Percentiles rank a stretch among this genome's conserved stretches.
Evolutionary conservation across 2,888 invertebrate species (phyloP).

Genomic region (Cheilosia variabilis): DNA sequence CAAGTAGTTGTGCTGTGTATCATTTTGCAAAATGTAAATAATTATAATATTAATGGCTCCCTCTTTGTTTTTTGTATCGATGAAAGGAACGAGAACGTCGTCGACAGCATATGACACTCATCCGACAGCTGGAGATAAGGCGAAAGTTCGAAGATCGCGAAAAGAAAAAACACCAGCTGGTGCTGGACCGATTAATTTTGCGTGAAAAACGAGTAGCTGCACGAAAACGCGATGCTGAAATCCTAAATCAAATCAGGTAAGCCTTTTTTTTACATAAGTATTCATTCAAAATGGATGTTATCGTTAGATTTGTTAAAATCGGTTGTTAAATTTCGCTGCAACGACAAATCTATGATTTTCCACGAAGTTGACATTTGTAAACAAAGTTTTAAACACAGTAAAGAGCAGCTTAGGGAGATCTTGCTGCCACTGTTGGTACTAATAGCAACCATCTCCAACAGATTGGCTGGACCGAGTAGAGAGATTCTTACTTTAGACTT

Average conservation of each 20-base stretch:
- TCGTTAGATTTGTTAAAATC: no score
- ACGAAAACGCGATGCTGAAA: slow-evolving; percentile 88
- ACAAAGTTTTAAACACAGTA: no score
- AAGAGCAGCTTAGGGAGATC: no score
- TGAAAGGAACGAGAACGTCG: slow-evolving; percentile 93
- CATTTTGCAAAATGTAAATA: neutral
- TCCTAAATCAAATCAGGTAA: slow-evolving; percentile 87
- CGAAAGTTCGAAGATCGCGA: slow-evolving; percentile 95
- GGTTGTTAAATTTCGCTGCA: neutral
- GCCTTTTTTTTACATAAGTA: neutral
- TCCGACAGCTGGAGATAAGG: slow-evolving; percentile 93
- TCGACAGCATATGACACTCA: slow-evolving; percentile 94
- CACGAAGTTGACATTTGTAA: no score
- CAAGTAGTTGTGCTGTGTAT: neutral
- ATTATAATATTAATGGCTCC: neutral
- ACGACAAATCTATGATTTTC: no score
- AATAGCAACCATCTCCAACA: no score
- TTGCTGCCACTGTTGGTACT: no score
- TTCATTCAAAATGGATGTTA: no score
- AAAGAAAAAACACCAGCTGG: slow-evolving; percentile 86
- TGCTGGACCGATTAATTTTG: slow-evolving; percentile 92
- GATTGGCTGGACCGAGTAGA: no score
- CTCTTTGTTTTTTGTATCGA: neutral
- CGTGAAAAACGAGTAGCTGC: slow-evolving; percentile 93
- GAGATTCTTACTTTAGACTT: no score